Evolutionary conservation across 1,140 invertebrate species (phyloP).

Genomic region (Oreohelix idahoensis): DNA sequence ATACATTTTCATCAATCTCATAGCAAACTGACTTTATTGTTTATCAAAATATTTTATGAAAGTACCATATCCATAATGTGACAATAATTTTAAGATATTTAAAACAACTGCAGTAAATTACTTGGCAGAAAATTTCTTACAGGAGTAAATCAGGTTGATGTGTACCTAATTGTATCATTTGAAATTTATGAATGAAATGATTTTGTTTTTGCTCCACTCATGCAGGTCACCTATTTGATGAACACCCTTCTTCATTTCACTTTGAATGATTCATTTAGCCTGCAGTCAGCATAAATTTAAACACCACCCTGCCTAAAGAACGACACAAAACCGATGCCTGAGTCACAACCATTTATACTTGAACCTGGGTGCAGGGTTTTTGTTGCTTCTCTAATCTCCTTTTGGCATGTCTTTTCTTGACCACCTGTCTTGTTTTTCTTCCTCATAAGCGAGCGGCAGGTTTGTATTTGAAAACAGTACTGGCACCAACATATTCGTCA

Average conservation of each 20-base stretch:
- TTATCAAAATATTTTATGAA: too few relatives aligned
- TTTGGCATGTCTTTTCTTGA: conserved; percentile 70
- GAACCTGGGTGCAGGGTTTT: conserved; percentile 50
- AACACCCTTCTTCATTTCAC: conserved; percentile 75
- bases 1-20: too few relatives aligned
- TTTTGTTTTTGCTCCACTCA: too few relatives aligned
- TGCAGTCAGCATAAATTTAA: conserved; percentile 45
- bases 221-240: conserved; percentile 70
- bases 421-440: conserved; percentile 66
- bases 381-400: conserved; percentile 59
- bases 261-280: conserved; percentile 45
- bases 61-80: too few relatives aligned
- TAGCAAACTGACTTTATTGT: too few relatives aligned
- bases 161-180: too few relatives aligned
- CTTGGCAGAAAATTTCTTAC: too few relatives aligned
- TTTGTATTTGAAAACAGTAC: not conserved
- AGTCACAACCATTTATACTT: conserved; percentile 38
- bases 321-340: conserved; percentile 38
- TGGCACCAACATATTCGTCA: too few relatives aligned
- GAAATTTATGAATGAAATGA: too few relatives aligned
- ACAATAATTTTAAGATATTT: too few relatives aligned
- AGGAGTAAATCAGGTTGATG: too few relatives aligned
- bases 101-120: too few relatives aligned
- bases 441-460: conserved; percentile 64
- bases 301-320: conserved; percentile 50